Percentiles rank a stretch among this genome's conserved stretches.
These are phyloP conservation scores for Eupithecia inturbata DNA, from an alignment of 2,888 invertebrate genomes.

Conservation along the genomic window DNA sequence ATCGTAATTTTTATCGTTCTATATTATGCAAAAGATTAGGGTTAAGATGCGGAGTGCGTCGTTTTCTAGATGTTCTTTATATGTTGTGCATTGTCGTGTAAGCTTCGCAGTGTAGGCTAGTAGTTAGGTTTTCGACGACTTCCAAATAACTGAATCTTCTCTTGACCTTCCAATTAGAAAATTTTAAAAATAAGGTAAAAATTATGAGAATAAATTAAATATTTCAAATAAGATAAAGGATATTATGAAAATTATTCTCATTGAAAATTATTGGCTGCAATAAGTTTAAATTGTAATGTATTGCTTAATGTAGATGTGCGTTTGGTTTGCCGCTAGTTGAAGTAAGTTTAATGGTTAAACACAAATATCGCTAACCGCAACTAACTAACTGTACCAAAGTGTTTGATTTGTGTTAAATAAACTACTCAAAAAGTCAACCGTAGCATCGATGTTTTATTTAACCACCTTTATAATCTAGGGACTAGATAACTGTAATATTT, in stretches of 20 bases:
- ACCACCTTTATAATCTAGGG: not conserved
- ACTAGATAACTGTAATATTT: too few relatives aligned
- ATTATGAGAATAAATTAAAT: conserved; percentile 67
- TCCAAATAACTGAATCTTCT: conserved; percentile 81
- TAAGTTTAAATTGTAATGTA: conserved; percentile 58
- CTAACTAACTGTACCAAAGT: conserved; percentile 84
- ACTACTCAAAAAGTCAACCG: conserved; percentile 81
- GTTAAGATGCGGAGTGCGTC: conserved; percentile 73
- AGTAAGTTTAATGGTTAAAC: conserved; percentile 60
- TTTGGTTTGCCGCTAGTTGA: conserved; percentile 71
- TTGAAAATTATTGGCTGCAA: conserved; percentile 43
- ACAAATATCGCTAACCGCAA: conserved; percentile 72
- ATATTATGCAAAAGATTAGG: conserved; percentile 74
- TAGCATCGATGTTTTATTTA: conserved; percentile 64
- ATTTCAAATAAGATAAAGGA: conserved; percentile 45
- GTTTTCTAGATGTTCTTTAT: conserved; percentile 76
- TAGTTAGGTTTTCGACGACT: conserved; percentile 81
- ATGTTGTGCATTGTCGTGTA: conserved; percentile 79
- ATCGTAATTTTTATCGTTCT: conserved; percentile 78
- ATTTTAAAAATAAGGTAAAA: conserved; percentile 70
- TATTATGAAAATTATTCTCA: conserved; percentile 58
- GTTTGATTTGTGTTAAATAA: conserved; percentile 84
- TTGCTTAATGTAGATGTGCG: conserved; percentile 66
- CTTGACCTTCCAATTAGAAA: conserved; percentile 78
- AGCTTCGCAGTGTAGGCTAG: conserved; percentile 77